These are phyloP conservation scores for Vulpes lagopus DNA, from an alignment of 2,113 vertebrate species.

Conservation along the genomic window DNA sequence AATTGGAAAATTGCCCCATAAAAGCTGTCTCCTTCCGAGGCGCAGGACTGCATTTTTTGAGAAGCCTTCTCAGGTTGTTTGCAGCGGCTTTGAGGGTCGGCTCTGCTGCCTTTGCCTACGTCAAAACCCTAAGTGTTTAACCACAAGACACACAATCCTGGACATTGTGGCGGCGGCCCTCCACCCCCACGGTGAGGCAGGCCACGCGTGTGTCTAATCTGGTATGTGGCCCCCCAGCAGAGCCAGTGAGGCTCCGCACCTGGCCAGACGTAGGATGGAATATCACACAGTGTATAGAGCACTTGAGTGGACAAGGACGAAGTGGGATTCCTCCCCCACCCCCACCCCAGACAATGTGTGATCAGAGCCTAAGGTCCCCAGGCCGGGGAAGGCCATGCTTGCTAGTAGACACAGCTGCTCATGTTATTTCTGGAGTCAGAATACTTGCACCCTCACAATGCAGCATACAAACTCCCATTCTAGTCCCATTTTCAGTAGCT, in stretches of 20 bases:
- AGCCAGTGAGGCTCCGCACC: slow-evolving; percentile 73
- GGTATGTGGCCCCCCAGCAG: slow-evolving; percentile 68
- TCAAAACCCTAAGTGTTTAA: slow-evolving; percentile 84
- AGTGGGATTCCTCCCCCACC: slow-evolving; percentile 57
- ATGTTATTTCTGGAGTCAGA: slow-evolving; percentile 77
- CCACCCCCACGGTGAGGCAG: slow-evolving; percentile 58
- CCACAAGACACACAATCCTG: slow-evolving; percentile 80
- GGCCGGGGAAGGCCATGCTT: neutral
- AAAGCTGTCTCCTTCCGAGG: slow-evolving; percentile 51
- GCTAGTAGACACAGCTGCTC: slow-evolving; percentile 51
- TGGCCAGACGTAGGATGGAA: slow-evolving; percentile 74
- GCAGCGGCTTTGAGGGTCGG: slow-evolving; percentile 53
- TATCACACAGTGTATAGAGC: slow-evolving; percentile 55
- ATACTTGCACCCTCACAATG: neutral
- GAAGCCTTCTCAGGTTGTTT: slow-evolving; percentile 64
- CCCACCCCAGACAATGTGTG: neutral
- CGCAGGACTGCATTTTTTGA: slow-evolving; percentile 49
- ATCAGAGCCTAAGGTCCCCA: slow-evolving; percentile 62
- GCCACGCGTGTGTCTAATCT: slow-evolving; percentile 60
- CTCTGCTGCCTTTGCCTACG: slow-evolving; percentile 70
- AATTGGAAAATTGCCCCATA: slow-evolving; percentile 67
- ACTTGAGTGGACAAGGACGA: neutral
- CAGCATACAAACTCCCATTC: neutral
- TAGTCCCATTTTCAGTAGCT: slow-evolving; percentile 16
- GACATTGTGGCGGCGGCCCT: slow-evolving; percentile 73